A percentile compares a stretch with the other conserved stretches of the same genome.
Conservation (phyloP, 2,797 vertebrate genomes). For the Labroides dimidiatus region DNA sequence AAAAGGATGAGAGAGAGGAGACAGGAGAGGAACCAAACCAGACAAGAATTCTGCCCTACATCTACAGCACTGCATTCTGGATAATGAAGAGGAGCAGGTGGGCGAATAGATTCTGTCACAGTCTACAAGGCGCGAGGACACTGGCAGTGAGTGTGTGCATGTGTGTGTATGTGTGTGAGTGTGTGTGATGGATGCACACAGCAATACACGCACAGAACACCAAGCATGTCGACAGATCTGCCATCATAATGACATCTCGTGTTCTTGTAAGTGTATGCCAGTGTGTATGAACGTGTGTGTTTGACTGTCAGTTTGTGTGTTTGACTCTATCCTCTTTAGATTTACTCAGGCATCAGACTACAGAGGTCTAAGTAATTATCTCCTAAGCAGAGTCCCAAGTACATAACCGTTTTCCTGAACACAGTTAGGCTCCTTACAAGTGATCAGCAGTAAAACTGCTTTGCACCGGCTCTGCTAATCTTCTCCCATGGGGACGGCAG, state of each 20-base stretch:
- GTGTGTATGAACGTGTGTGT: slow-evolving; percentile 29
- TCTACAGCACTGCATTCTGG: slow-evolving; percentile 55
- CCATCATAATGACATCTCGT: slow-evolving; percentile 41
- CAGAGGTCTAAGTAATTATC: slow-evolving; percentile 63
- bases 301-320: not conserved
- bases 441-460: not conserved
- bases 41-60: slow-evolving; percentile 49
- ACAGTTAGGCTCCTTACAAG: not conserved
- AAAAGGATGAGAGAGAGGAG: not conserved
- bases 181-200: not conserved
- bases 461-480: not conserved
- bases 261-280: slow-evolving; percentile 29
- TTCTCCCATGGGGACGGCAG: not conserved
- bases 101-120: slow-evolving; percentile 72
- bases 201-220: slow-evolving; percentile 1
- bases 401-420: slow-evolving; percentile 32
- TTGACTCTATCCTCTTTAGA: slow-evolving; percentile 32
- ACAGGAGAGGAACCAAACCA: slow-evolving; percentile 29
- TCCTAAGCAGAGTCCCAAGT: slow-evolving; percentile 47
- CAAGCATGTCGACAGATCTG: slow-evolving; percentile 38
- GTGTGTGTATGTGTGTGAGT: not conserved
- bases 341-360: slow-evolving; percentile 43
- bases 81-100: slow-evolving; percentile 73
- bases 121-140: slow-evolving; percentile 47
- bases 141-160: slow-evolving; percentile 2